Base-by-base conservation (phyloP, 2,113 vertebrate species). In the Dasyurus viverrinus region DNA sequence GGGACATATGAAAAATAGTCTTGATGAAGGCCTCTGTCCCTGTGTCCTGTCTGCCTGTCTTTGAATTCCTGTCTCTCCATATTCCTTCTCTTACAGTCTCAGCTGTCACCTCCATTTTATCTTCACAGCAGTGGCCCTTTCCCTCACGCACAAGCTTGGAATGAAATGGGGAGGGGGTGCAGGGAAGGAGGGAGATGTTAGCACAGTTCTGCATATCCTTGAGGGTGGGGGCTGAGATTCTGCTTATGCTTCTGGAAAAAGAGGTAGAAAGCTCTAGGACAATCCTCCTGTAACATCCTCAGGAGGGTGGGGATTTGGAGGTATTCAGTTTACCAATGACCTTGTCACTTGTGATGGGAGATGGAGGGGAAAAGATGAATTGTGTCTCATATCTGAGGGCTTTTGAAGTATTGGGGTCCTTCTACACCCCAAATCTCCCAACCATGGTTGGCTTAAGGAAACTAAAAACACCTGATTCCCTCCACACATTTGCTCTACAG, bases 291-390 rank as follows among this genome's bases (percentile, higher is more conserved):
- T 89, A 36, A 12, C 55, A 2, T 16, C 30, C 53, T 42, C 47
- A 0, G 24, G 25, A 10, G 16, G 42, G 2, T 54, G 54, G 50
- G 3, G 47, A 46, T 96, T 95, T 96, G 95, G 96, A 93, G 53
- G 53, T 92, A 60, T 91, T 94, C 14, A 90, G 89, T 90, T 96
- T 93, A 92, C 91, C 91, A 91, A 94, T 93, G 96, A 97, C 97
- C 97, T 97, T 97, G 96, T 92, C 90, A 89, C 91, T 84, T 84
- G 90, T 24, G 54, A 57, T 92, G 22, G 55, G 89, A 42, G 55
- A 89, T 54, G 5, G 36, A 94, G 48, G 93, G 60, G 30, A 23
- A 55, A 90, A 42, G 91, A 36, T 53, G 11, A 57, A 54, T 92
- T 93, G 42, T 9, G 42, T 12, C n/a, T 60, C 92, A 54, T 22